Conservation (phyloP, 1,140 invertebrate species). For the Danaus plexippus region DNA sequence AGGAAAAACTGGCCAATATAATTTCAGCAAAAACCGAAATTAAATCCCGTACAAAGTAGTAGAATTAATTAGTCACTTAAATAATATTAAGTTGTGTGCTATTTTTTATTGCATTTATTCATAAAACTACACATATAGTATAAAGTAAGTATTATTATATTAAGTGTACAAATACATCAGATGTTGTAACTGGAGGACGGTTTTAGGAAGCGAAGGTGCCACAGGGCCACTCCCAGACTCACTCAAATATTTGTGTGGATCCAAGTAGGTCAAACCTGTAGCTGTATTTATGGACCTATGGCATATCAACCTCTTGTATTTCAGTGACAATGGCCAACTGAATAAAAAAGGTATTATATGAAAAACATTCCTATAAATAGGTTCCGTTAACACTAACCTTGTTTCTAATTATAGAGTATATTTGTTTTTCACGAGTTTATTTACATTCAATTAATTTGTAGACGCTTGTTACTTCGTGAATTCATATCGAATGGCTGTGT, state of each 20-base stretch:
- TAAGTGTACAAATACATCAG: no score
- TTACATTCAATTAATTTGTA: slow-evolving; percentile 24
- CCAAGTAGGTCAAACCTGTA: slow-evolving; percentile 45
- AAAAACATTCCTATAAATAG: neutral
- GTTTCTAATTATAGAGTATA: neutral
- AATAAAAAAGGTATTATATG: neutral
- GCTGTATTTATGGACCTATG: slow-evolving; percentile 18
- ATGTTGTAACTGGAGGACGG: neutral
- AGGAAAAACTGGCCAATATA: no score
- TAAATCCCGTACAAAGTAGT: no score
- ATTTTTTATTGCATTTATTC: no score
- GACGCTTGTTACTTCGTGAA: slow-evolving; percentile 20
- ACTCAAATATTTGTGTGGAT: slow-evolving; percentile 48
- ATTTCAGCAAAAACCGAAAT: no score
- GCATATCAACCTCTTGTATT: slow-evolving; percentile 6
- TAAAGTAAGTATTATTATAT: no score
- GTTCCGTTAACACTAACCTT: no score
- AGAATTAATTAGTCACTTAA: no score
- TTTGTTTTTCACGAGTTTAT: slow-evolving; percentile 13
- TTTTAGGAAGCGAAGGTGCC: slow-evolving; percentile 32
- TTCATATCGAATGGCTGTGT: slow-evolving; percentile 22
- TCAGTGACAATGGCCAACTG: slow-evolving; percentile 1
- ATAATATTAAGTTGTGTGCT: no score
- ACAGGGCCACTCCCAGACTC: slow-evolving; percentile 50
- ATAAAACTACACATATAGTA: no score